Base-by-base conservation (phyloP, 1,140 invertebrate species). In the Vanessa atalanta region DNA sequence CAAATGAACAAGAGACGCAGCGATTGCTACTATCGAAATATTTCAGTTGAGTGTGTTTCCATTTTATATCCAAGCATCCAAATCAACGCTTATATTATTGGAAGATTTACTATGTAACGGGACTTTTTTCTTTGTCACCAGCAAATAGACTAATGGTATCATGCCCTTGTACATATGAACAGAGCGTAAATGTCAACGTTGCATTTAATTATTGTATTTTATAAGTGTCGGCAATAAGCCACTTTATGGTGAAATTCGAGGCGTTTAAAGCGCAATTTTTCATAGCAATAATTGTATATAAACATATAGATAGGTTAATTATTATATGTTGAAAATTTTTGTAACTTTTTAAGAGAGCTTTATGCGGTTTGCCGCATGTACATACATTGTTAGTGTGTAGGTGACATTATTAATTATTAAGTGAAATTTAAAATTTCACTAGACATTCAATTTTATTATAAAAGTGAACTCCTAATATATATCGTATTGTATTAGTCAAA, bases 281-380 rank as follows among this genome's bases (percentile, higher is more conserved):
- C 79, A 90, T 91, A 92, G 89, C 89, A 93, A 93, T 93, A 91
- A 89, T 84, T 93, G 88, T 93, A 91, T 79, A 91, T 92, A 91
- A 77, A 77, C 80, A 83, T 79, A 85, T 92, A 91, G 90, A 90
- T 93, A 93, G 90, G 86, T 86, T 93, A 91, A 93, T 90, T 91
- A 92, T 90, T 89, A 82, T 90, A 88, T 82, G 87, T 93, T 91
- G 86, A 88, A 72, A 85, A 77, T 80, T 88, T 88, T 88, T 91
- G 85, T 88, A 91, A 88, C 88, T 91, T 90, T 90, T 88, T 91
- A 91, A 91, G 89, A 93, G 87, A 91, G 88, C 89, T 91, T 93
- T 93, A 91, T 90, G 89, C 89, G 89, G 86, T 78, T 23, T 47
- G 66, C 81, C 88, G 90, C 81, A 84, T 91, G 87, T 91, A 91